These are phyloP conservation scores for Gastrophryne carolinensis DNA, from an alignment of 2,797 vertebrate genomes.

Conservation along the genomic window DNA sequence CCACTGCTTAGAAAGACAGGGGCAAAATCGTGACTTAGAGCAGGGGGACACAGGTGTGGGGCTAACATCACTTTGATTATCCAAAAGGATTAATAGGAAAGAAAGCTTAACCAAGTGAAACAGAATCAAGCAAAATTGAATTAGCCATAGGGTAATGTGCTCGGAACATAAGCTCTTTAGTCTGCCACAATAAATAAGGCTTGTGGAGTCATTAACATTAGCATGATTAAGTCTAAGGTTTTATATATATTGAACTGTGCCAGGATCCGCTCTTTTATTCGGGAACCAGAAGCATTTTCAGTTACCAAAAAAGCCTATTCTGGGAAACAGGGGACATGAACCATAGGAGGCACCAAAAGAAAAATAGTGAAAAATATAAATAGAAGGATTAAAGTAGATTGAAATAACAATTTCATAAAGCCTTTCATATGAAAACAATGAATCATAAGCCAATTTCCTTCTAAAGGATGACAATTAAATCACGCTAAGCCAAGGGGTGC, in stretches of 20 bases:
- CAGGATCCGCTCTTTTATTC: background rate
- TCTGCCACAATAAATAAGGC: no score
- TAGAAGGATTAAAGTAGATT: slow-evolving; percentile 63
- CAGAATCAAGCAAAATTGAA: no score
- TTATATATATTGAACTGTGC: background rate
- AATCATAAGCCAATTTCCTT: slow-evolving; percentile 58
- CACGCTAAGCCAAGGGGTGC: slow-evolving; percentile 63
- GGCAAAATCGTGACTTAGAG: no score
- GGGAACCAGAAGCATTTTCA: background rate
- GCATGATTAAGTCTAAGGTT: background rate
- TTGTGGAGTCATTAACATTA: no score
- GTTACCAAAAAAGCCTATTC: slow-evolving; percentile 10
- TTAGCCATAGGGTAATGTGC: no score
- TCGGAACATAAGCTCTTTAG: no score
- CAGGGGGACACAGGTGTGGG: no score
- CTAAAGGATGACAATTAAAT: slow-evolving; percentile 59
- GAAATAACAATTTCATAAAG: slow-evolving; percentile 64
- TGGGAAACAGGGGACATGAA: slow-evolving; percentile 49
- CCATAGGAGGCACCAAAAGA: slow-evolving; percentile 57
- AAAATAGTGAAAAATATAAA: slow-evolving; percentile 62
- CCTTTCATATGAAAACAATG: slow-evolving; percentile 63
- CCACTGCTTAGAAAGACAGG: no score
- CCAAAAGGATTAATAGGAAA: no score
- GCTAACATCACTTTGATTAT: no score
- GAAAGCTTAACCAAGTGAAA: no score